Conservation (phyloP, 53 echinoderm and acorn worm genomes). For the Stichopus horrens region DNA sequence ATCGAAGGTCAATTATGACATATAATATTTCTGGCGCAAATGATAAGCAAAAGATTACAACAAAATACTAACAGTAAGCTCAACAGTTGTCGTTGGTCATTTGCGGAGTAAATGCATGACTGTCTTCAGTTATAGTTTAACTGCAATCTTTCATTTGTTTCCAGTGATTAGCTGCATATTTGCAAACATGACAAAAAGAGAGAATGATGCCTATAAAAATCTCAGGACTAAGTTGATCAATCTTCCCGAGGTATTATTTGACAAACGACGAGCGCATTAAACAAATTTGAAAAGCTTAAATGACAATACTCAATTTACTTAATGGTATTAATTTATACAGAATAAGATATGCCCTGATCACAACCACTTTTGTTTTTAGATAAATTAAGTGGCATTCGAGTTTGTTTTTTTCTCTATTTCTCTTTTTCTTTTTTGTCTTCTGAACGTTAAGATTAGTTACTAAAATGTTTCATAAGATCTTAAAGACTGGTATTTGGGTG, state of each 20-base stretch:
- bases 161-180: neutral
- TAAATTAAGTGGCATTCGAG: no score
- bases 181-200: neutral
- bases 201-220: neutral
- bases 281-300: neutral
- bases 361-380: no score
- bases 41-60: no score
- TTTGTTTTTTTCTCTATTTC: no score
- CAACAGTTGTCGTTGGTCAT: neutral
- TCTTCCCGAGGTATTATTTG: neutral
- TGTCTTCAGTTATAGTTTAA: neutral
- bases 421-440: no score
- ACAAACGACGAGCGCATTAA: neutral
- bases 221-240: neutral
- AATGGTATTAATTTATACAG: neutral
- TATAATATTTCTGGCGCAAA: neutral
- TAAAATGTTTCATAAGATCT: no score
- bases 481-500: no score
- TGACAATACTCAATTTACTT: conserved; percentile 4
- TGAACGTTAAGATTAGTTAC: no score
- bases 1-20: neutral
- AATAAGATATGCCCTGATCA: no score
- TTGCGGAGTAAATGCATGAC: neutral
- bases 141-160: neutral
- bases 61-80: neutral